Conservation (phyloP, 2,113 vertebrate species). For the Lepisosteus oculatus region DNA sequence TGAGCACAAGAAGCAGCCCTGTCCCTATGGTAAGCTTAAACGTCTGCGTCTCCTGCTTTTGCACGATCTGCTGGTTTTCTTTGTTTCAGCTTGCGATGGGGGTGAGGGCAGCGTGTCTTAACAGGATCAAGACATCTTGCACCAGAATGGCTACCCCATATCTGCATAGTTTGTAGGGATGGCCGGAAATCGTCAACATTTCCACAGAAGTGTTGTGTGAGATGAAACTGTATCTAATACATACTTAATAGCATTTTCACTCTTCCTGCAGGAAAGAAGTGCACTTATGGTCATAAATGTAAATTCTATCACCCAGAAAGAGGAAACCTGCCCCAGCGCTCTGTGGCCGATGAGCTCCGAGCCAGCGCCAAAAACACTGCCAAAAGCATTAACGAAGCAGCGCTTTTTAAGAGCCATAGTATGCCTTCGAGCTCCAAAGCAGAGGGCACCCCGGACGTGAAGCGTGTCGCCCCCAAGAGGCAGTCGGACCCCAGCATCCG, state of each 20-base stretch:
- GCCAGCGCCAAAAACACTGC: conserved; percentile 88
- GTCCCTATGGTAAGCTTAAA: conserved; percentile 82
- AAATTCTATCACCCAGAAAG: conserved; percentile 96
- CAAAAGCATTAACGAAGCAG: conserved; percentile 77
- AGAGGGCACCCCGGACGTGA: conserved; percentile 68
- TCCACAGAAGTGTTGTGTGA: too few relatives aligned
- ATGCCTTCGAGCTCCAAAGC: conserved; percentile 79
- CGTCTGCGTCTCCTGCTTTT: neutral
- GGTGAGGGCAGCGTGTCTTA: neutral
- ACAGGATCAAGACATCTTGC: too few relatives aligned
- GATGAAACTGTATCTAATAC: too few relatives aligned
- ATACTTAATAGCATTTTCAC: neutral
- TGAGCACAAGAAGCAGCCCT: conserved; percentile 96
- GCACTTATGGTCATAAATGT: conserved; percentile 97
- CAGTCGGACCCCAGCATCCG: conserved; percentile 89
- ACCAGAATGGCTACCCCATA: too few relatives aligned
- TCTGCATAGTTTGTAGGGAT: too few relatives aligned
- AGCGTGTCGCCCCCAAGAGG: conserved; percentile 78
- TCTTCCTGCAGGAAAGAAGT: conserved; percentile 84
- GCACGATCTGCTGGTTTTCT: neutral
- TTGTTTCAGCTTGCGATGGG: neutral
- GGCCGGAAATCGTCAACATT: too few relatives aligned
- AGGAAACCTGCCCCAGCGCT: conserved; percentile 91
- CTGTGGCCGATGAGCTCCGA: conserved; percentile 92
- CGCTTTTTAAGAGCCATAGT: conserved; percentile 93